Percentiles rank a stretch among this genome's conserved stretches.
phyloP scores from a whole-genome alignment of 1,140 invertebrate species.

The Atta cephalotes region DNA sequence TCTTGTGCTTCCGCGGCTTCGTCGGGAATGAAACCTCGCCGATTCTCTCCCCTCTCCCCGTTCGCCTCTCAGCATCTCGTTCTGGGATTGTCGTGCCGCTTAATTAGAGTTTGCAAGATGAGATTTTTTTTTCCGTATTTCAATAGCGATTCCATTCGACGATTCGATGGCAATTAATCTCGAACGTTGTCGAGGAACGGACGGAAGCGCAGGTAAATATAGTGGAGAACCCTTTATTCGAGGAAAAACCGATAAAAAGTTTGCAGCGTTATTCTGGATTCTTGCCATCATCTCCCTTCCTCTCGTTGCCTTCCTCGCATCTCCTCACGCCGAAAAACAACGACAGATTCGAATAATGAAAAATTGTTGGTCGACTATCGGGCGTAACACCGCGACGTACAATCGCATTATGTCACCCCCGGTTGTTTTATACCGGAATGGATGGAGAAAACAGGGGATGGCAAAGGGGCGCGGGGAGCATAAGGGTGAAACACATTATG shows the following conservation, averaged over 20 bases:
- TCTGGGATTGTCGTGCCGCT: slow-evolving; percentile 58
- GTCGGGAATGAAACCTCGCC: slow-evolving; percentile 55
- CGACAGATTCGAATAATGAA: slow-evolving; percentile 59
- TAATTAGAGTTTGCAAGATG: slow-evolving; percentile 65
- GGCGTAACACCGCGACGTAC: slow-evolving; percentile 46
- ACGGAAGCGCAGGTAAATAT: slow-evolving; percentile 51
- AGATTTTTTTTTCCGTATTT: slow-evolving; percentile 54
- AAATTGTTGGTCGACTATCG: slow-evolving; percentile 55
- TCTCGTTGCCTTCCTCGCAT: neutral
- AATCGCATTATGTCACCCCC: slow-evolving; percentile 53
- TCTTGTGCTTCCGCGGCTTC: slow-evolving; percentile 44
- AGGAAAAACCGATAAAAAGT: slow-evolving; percentile 60
- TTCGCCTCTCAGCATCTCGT: slow-evolving; percentile 19
- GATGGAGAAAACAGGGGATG: slow-evolving; percentile 12
- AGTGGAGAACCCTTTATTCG: slow-evolving; percentile 56
- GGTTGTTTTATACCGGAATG: slow-evolving; percentile 37
- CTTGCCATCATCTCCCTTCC: neutral
- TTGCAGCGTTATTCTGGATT: slow-evolving; percentile 60
- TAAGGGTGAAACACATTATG: slow-evolving; percentile 49
- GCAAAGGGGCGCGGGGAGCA: neutral
- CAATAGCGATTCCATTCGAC: slow-evolving; percentile 67
- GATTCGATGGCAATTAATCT: slow-evolving; percentile 75
- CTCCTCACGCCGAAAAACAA: slow-evolving; percentile 51
- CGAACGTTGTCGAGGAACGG: slow-evolving; percentile 65
- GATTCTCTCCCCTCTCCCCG: slow-evolving; percentile 1